Evolutionary conservation across 2,888 invertebrate genomes (phyloP).

Genomic region (Volucella inflata): DNA sequence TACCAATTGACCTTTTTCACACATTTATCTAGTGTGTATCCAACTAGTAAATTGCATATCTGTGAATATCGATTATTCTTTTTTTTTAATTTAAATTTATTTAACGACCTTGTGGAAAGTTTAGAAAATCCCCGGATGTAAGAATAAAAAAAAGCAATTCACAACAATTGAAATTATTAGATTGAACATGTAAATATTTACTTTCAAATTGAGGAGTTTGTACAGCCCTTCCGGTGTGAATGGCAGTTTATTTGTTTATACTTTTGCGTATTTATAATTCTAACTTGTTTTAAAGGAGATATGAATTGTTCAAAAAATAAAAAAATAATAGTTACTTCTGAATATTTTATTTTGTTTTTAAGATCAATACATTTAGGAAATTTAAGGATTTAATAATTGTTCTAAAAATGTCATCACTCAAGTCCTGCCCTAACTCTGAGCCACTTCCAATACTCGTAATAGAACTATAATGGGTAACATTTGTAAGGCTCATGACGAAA

Average conservation of each 20-base stretch:
- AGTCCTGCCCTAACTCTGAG: background rate
- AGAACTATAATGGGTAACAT: background rate
- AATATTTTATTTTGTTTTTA: no score
- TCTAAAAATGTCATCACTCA: no score
- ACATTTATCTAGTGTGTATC: background rate
- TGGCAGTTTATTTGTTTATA: background rate
- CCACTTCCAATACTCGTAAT: background rate
- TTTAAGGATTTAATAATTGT: no score
- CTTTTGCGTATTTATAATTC: no score
- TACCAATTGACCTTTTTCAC: background rate
- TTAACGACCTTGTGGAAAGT: slow-evolving; percentile 21
- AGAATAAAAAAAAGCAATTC: background rate
- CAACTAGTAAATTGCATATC: slow-evolving; percentile 10
- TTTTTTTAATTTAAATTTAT: slow-evolving; percentile 10
- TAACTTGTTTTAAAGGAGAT: no score
- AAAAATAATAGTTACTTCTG: no score
- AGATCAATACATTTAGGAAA: no score
- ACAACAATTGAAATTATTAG: slow-evolving; percentile 1
- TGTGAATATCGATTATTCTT: background rate
- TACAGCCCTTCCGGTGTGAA: slow-evolving; percentile 15
- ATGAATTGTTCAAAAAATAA: no score
- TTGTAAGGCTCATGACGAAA: background rate
- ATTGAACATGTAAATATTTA: slow-evolving; percentile 25
- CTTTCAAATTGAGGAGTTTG: slow-evolving; percentile 1
- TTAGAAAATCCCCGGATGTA: slow-evolving; percentile 20